These are phyloP conservation scores for Calameuta filiformis DNA, from an alignment of 2,888 invertebrate species.

Conservation along the genomic window DNA sequence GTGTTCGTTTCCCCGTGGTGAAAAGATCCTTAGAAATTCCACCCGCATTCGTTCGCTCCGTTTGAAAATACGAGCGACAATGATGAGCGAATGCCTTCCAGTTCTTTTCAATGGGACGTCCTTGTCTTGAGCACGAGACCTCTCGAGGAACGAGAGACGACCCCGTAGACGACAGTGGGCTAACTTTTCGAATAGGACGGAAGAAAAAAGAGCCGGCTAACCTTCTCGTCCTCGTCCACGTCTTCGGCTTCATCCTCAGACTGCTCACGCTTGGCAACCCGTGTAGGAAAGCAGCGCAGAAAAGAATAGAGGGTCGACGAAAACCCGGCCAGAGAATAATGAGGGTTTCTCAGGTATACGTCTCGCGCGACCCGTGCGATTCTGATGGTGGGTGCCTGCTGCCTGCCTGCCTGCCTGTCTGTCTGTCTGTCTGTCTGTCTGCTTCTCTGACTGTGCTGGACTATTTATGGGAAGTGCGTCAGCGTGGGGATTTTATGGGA, in stretches of 20 bases:
- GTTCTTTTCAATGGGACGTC: constrained; percentile 23
- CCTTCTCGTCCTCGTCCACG: background rate
- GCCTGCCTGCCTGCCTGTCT: background rate
- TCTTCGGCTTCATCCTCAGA: constrained; percentile 9
- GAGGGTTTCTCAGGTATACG: constrained; percentile 11
- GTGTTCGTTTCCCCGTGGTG: background rate
- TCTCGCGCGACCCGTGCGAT: background rate
- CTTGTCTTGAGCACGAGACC: background rate
- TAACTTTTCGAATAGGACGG: background rate
- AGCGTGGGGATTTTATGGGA: background rate
- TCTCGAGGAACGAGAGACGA: constrained; percentile 7
- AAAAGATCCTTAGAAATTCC: background rate
- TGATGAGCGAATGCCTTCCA: constrained; percentile 29
- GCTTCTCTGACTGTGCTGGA: no score
- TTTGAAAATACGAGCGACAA: constrained; percentile 25
- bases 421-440: background rate
- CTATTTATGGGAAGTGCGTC: background rate
- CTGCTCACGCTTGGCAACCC: constrained; percentile 14
- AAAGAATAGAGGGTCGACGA: constrained; percentile 15
- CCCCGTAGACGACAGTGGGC: background rate
- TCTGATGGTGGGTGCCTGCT: background rate
- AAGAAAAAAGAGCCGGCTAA: background rate
- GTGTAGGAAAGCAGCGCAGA: constrained; percentile 14
- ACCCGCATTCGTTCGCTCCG: constrained; percentile 9
- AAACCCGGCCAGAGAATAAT: constrained; percentile 8